phyloP scores from a whole-genome alignment of 1,140 invertebrate species.

The Brachionus angularis region DNA sequence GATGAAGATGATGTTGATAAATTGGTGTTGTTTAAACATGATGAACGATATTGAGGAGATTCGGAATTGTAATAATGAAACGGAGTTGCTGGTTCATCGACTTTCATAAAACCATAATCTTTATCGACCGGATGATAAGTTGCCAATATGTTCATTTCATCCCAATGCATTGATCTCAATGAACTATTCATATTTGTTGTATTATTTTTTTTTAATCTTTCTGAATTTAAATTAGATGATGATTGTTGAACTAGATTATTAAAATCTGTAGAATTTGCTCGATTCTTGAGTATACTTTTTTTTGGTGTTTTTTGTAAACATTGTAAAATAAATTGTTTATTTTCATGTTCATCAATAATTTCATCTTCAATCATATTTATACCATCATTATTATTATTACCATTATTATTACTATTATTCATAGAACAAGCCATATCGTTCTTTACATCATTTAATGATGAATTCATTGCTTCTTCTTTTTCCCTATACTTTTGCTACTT shows the following conservation, averaged over 20 bases:
- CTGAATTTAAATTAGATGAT: background rate
- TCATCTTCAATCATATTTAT: too few species aligned
- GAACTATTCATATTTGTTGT: background rate
- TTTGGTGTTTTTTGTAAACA: constrained; percentile 3
- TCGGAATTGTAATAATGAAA: constrained; percentile 58
- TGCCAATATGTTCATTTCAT: constrained; percentile 98
- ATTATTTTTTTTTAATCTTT: background rate
- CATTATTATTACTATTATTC: too few species aligned
- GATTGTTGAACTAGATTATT: background rate
- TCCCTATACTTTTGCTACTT: too few species aligned
- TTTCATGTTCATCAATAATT: too few species aligned
- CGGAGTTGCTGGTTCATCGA: constrained; percentile 89
- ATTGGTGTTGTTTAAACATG: too few species aligned
- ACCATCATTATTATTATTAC: too few species aligned
- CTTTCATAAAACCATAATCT: constrained; percentile 99
- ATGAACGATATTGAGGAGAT: background rate
- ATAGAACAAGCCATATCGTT: too few species aligned
- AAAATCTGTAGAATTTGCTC: constrained; percentile 35
- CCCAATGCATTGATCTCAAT: constrained; percentile 56
- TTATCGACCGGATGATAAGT: constrained; percentile 95
- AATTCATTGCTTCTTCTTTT: too few species aligned
- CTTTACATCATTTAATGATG: too few species aligned
- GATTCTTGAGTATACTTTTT: constrained; percentile 29
- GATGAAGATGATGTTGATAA: too few species aligned
- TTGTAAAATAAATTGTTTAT: too few species aligned